phyloP scores from a whole-genome alignment of 2,113 vertebrate species.

The Trachemys scripta region DNA sequence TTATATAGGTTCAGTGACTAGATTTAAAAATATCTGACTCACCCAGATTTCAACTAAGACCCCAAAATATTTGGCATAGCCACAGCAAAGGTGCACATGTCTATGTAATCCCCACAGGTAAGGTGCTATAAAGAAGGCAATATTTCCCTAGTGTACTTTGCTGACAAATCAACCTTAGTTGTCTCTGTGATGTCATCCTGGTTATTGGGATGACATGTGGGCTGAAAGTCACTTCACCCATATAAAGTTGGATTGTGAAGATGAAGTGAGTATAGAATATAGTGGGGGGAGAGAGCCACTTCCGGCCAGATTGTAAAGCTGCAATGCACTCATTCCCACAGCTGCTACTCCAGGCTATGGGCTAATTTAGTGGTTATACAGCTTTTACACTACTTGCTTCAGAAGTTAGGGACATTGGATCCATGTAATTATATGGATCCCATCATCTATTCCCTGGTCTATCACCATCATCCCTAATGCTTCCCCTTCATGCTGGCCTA shows the following conservation, averaged over 20 bases:
- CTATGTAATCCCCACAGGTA: constrained; percentile 9
- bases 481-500: background rate
- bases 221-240: background rate
- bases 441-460: background rate
- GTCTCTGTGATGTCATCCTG: background rate
- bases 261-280: background rate
- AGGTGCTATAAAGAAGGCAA: background rate
- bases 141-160: background rate
- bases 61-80: background rate
- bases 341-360: background rate
- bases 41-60: background rate
- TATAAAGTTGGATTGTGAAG: background rate
- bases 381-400: background rate
- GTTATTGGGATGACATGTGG: accelerated
- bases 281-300: accelerated
- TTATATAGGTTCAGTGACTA: constrained; percentile 41
- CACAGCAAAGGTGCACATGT: background rate
- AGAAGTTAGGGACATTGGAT: background rate
- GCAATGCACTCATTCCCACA: accelerated
- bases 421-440: background rate
- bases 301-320: background rate
- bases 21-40: constrained; percentile 31
- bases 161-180: background rate
- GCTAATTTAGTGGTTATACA: background rate
- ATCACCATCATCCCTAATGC: background rate